phyloP scores from a whole-genome alignment of 2,113 vertebrate species.

The Lophochroa leadbeateri region DNA sequence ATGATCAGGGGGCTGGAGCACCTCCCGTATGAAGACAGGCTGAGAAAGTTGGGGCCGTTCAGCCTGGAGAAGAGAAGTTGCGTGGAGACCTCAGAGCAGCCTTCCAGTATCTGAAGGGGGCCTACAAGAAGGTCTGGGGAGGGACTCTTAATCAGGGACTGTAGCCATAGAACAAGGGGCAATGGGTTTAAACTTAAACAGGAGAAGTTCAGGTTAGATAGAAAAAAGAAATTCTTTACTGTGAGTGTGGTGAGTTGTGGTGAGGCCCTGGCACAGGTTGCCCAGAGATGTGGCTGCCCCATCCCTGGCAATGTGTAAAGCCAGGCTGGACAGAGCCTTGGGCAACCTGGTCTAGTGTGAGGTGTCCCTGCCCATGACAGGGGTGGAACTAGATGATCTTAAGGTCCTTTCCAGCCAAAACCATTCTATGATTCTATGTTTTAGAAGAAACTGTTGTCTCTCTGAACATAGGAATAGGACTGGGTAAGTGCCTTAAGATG shows the following conservation, averaged over 20 bases:
- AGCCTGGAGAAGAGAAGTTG: no score
- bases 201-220: no score
- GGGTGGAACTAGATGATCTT: background rate
- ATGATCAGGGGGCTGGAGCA: no score
- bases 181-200: no score
- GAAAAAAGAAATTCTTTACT: no score
- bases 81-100: no score
- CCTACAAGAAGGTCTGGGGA: no score
- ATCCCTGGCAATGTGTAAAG: background rate
- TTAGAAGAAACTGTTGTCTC: background rate
- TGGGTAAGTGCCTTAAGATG: background rate
- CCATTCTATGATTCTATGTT: background rate
- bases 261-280: background rate
- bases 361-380: background rate
- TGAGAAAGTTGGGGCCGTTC: no score
- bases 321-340: background rate
- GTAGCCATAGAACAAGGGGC: no score
- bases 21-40: no score
- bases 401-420: fast-evolving
- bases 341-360: background rate
- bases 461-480: background rate
- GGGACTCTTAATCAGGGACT: no score
- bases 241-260: background rate
- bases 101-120: no score
- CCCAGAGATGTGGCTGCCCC: background rate